Percentiles rank a stretch among this genome's conserved stretches.
Conservation (phyloP, 1,140 invertebrate genomes). For the Rhopalosiphum padi region DNA sequence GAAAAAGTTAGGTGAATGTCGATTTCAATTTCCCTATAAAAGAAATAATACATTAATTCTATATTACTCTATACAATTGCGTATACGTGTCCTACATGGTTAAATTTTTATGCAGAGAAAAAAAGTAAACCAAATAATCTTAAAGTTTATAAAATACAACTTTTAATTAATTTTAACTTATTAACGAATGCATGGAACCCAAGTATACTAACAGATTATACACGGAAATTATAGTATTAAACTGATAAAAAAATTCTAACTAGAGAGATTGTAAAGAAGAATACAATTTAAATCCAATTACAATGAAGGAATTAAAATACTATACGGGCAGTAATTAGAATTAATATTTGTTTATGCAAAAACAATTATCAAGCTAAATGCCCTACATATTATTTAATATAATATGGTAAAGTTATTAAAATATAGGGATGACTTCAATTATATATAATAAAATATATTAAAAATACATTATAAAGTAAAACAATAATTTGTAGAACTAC, state of each 20-base stretch:
- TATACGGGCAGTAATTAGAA: not conserved
- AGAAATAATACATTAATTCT: too few relatives aligned
- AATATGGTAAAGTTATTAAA: not conserved
- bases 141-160: not conserved
- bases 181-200: not conserved
- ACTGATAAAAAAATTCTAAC: not conserved
- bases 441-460: not conserved
- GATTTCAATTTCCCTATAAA: too few relatives aligned
- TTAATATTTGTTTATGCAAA: not conserved
- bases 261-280: not conserved
- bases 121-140: not conserved
- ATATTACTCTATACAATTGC: too few relatives aligned
- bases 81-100: too few relatives aligned
- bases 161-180: not conserved
- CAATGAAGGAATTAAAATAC: not conserved
- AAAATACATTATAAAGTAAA: not conserved
- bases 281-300: not conserved
- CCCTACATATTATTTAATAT: not conserved
- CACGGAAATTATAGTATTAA: not conserved
- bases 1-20: too few relatives aligned
- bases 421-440: not conserved
- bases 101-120: too few relatives aligned
- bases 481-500: not conserved
- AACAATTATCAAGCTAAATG: not conserved
- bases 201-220: not conserved